phyloP scores from a whole-genome alignment of 2,888 invertebrate genomes.

The Nomada ferruginata region DNA sequence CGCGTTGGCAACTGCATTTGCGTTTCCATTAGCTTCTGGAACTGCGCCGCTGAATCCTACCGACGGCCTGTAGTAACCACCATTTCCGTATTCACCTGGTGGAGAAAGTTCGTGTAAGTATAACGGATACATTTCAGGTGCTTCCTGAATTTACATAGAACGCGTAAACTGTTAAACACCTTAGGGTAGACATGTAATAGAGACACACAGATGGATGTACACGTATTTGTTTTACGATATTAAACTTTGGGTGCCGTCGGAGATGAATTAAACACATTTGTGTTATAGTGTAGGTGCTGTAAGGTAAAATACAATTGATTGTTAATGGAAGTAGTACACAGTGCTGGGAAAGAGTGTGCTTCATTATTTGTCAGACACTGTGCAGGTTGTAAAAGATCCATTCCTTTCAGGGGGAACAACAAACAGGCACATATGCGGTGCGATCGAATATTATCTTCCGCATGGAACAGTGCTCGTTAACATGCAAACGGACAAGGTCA shows the following conservation, averaged over 20 bases:
- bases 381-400: too few relatives aligned
- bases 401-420: not conserved
- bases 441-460: not conserved
- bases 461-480: not conserved
- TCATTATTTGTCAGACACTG: too few relatives aligned
- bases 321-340: not conserved
- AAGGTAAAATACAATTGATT: too few relatives aligned
- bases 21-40: constrained; percentile 42
- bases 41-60: not conserved
- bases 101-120: not conserved
- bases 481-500: constrained; percentile 9
- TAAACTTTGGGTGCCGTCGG: too few relatives aligned
- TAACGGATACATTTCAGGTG: not conserved
- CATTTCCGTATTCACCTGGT: constrained; percentile 18
- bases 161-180: too few relatives aligned
- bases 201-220: too few relatives aligned
- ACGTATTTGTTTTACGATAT: too few relatives aligned
- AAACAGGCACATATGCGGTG: not conserved
- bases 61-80: constrained; percentile 8
- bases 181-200: too few relatives aligned
- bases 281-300: too few relatives aligned
- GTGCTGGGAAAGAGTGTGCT: not conserved
- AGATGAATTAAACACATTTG: too few relatives aligned
- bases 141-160: not conserved
- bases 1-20: not conserved